Evolutionary conservation across 1,140 invertebrate species (phyloP).

Genomic region (Drosophila parabipectinata): DNA sequence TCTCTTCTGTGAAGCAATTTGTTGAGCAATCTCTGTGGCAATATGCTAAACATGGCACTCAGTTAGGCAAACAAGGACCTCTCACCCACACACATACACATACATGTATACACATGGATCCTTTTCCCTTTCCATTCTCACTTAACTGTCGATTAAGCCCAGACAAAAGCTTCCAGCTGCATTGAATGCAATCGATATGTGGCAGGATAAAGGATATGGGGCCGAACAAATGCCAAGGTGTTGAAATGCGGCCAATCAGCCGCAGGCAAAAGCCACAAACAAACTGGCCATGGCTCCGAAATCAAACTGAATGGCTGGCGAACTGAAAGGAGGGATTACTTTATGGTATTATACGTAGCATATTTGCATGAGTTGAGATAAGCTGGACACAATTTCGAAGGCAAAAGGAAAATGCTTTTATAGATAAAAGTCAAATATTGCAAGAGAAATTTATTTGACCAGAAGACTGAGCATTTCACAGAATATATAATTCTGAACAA

Average conservation of each 20-base stretch:
- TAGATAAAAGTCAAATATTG: constrained; percentile 1
- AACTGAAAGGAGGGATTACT: neutral
- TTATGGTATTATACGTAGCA: neutral
- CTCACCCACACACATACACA: neutral
- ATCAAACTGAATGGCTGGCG: neutral
- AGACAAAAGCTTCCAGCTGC: constrained; percentile 25
- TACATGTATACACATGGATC: neutral
- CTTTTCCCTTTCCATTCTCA: constrained; percentile 2
- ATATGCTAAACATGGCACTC: constrained; percentile 50
- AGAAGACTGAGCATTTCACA: neutral
- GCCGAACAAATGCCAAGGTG: constrained; percentile 35
- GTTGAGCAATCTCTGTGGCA: constrained; percentile 36
- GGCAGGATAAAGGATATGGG: constrained; percentile 11
- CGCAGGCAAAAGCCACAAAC: constrained; percentile 15
- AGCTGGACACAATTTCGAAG: neutral
- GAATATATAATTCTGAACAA: neutral
- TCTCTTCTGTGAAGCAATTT: constrained; percentile 37
- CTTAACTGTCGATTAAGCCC: constrained; percentile 37
- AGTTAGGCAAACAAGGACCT: constrained; percentile 37
- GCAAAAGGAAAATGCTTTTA: constrained; percentile 4
- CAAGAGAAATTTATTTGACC: neutral
- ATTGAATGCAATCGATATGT: constrained; percentile 36
- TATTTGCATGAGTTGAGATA: constrained; percentile 20
- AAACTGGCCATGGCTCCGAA: neutral
- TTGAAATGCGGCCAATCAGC: constrained; percentile 42